A percentile compares a stretch with the other conserved stretches of the same genome.
phyloP scores from a whole-genome alignment of 2,888 invertebrate species.

The Chloromyia formosa region DNA sequence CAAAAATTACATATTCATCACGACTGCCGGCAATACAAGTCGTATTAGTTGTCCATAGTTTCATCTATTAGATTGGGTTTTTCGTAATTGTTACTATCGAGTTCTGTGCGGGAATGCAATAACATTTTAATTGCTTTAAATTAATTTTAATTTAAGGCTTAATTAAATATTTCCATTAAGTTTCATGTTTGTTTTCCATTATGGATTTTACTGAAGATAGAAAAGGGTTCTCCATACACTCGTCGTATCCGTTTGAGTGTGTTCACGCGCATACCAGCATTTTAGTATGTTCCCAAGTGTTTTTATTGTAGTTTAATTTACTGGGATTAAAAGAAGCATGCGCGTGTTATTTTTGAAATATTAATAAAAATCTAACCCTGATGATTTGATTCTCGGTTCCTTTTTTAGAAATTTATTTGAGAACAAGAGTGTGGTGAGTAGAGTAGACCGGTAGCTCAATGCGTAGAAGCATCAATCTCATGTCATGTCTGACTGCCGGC shows the following conservation, averaged over 20 bases:
- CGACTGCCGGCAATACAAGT: neutral
- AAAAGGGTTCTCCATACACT: neutral
- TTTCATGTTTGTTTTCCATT: constrained; percentile 40
- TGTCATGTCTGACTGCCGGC: too few relatives aligned
- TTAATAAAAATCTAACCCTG: too few relatives aligned
- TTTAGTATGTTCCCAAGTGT: too few relatives aligned
- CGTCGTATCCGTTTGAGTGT: neutral
- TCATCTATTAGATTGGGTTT: neutral
- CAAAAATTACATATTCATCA: neutral
- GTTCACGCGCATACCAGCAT: neutral
- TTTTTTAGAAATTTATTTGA: too few relatives aligned
- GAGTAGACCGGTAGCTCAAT: too few relatives aligned
- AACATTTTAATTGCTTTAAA: constrained; percentile 50
- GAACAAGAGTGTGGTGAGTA: too few relatives aligned
- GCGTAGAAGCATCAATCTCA: too few relatives aligned
- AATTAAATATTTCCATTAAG: constrained; percentile 49
- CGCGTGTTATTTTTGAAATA: neutral
- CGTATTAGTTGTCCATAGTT: neutral
- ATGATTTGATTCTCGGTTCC: too few relatives aligned
- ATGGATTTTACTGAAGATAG: constrained; percentile 3
- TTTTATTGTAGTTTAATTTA: constrained; percentile 1
- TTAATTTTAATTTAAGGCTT: constrained; percentile 49
- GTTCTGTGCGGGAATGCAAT: constrained; percentile 44
- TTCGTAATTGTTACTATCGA: constrained; percentile 6
- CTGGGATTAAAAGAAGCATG: neutral